Evolutionary conservation across 1,140 invertebrate species (phyloP), one percentile per base, ranked within the genome.

Genomic region (Drosophila athabasca): DNA sequence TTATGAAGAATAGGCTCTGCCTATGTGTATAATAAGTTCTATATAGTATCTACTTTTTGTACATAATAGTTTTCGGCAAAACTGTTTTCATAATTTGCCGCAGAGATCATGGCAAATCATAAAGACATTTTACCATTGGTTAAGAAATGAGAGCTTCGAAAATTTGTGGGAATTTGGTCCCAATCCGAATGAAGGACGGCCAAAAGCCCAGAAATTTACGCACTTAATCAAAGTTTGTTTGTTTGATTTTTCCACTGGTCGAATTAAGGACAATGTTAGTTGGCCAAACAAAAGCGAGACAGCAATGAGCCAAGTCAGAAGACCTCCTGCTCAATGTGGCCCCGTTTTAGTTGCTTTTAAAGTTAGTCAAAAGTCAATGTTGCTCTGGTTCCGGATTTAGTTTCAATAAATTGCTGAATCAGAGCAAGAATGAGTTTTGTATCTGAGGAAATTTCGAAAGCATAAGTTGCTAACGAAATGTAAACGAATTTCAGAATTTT

Each of bases 11-110:
- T 85, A 82, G 82, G 82, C 82, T 85, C 82, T 68, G 82, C 82
- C 82, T 82, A 85, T 48, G 69, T 69, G 57, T 81, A 84, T 79
- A 76, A 75, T 59, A 48, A 11, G 3, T 39, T 39, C 35, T 39
- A 39, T 3, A 69, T 39, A 62, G 49, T 71, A 64, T 65, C 72
- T 82, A 85, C 62, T 52, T 66, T 87, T 87, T 85, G 81, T 85
- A 85, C 82, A 85, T 78, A 39, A 87, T 72, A 77, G 81, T 85
- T 85, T 50, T 31, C n/a, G 76, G 78, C 69, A 85, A 87, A 78
- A 85, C 60, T 62, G 70, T 59, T 62, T 48, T 60, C 62, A 81
- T 76, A 62, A 73, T 49, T 85, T 84, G 71, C 75, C 35, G 69
- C 76, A 84, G 69, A 55, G 61, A 50, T 79, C 82, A 54, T 72